These are phyloP conservation scores for Sebastes melanostomus DNA, from an alignment of 2,797 vertebrate species.

Conservation along the genomic window DNA sequence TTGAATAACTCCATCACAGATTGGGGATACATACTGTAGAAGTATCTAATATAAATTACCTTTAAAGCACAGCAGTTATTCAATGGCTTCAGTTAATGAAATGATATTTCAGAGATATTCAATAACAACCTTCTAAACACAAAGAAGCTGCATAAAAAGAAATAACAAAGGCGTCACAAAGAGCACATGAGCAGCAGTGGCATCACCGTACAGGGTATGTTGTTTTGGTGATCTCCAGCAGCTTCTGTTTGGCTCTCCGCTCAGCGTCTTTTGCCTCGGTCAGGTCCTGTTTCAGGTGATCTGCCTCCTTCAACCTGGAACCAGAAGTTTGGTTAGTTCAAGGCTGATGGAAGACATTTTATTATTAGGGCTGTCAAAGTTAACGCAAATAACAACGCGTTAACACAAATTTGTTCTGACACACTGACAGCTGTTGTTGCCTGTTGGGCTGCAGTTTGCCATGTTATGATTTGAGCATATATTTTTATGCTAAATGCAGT, in stretches of 20 bases:
- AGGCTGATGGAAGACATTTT: not conserved
- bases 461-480: too few relatives aligned
- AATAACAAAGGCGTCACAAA: not conserved
- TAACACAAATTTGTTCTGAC: too few relatives aligned
- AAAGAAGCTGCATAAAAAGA: not conserved
- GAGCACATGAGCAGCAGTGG: not conserved
- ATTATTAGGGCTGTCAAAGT: too few relatives aligned
- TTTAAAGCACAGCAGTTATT: not conserved
- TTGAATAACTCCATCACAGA: not conserved
- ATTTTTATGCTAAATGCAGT: too few relatives aligned
- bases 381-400: fast-evolving
- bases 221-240: slow-evolving; percentile 88
- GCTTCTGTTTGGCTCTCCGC: slow-evolving; percentile 89
- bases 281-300: slow-evolving; percentile 93
- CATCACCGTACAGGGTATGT: slow-evolving; percentile 79
- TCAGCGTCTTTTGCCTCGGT: slow-evolving; percentile 92
- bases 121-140: not conserved
- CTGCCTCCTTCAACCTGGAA: slow-evolving; percentile 90
- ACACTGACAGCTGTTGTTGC: too few relatives aligned
- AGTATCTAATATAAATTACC: slow-evolving; percentile 11
- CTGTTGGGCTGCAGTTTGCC: too few relatives aligned
- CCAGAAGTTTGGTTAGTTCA: slow-evolving; percentile 10
- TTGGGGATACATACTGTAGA: not conserved
- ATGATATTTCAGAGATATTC: not conserved
- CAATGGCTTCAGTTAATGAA: not conserved